Percentiles rank a stretch among this genome's conserved stretches.
Evolutionary conservation across 2,113 vertebrate genomes (phyloP).

Genomic region (Rhinolophus ferrumequinum): DNA sequence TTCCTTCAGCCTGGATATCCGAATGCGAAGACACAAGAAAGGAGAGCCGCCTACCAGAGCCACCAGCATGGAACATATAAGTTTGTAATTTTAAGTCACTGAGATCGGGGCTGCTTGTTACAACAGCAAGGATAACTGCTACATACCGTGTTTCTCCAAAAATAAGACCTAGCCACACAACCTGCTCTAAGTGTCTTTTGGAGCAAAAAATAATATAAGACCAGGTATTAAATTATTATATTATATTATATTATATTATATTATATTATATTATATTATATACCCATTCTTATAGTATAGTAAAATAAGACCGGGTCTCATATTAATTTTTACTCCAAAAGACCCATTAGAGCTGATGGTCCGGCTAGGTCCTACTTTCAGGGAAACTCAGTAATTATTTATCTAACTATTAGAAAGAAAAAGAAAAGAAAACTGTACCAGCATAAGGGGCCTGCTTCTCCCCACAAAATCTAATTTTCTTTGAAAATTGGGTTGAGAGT

Average conservation of each 20-base stretch:
- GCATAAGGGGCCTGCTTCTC: background rate
- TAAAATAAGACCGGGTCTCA: too few species aligned
- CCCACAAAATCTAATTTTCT: background rate
- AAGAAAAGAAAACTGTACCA: background rate
- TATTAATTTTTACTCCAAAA: too few species aligned
- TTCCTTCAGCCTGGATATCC: background rate
- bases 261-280: too few species aligned
- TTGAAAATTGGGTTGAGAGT: background rate
- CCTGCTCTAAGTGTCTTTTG: too few species aligned
- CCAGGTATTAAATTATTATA: too few species aligned
- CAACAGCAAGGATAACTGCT: background rate
- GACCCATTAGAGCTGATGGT: too few species aligned
- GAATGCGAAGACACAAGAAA: background rate
- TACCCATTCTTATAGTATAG: too few species aligned
- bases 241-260: too few species aligned
- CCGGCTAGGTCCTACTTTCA: too few species aligned
- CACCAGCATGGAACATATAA: background rate
- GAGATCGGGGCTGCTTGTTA: background rate
- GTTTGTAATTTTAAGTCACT: background rate
- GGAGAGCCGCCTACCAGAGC: background rate
- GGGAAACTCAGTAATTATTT: background rate
- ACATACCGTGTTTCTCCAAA: too few species aligned
- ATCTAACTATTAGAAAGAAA: background rate
- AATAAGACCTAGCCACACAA: too few species aligned
- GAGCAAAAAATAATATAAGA: too few species aligned